phyloP scores from a whole-genome alignment of 2,888 invertebrate species.

The Sussaba pulchella region DNA sequence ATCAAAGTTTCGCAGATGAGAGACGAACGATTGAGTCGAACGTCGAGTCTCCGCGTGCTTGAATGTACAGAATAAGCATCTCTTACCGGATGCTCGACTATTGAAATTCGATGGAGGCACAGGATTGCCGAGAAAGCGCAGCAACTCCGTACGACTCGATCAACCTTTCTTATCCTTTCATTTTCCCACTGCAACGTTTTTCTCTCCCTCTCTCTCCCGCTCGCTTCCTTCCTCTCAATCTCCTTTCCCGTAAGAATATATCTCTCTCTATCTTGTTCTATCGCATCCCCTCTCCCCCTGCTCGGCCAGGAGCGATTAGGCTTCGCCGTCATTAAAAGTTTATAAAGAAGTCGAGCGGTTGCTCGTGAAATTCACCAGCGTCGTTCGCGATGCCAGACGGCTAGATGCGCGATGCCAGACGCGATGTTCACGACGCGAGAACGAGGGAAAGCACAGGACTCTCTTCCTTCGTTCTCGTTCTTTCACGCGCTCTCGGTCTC shows the following conservation, averaged over 20 bases:
- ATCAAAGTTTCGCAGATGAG: constrained; percentile 56
- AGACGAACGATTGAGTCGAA: constrained; percentile 44
- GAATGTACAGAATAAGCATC: constrained; percentile 34
- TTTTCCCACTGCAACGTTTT: constrained; percentile 34
- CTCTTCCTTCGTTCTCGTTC: neutral
- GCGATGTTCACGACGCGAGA: constrained; percentile 61
- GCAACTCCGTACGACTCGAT: constrained; percentile 62
- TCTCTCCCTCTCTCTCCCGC: constrained; percentile 33
- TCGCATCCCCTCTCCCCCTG: constrained; percentile 68
- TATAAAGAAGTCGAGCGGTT: constrained; percentile 81
- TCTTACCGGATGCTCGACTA: constrained; percentile 67
- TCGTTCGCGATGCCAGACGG: constrained; percentile 55
- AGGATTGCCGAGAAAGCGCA: constrained; percentile 73
- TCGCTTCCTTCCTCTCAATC: constrained; percentile 17
- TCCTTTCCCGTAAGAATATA: constrained; percentile 48
- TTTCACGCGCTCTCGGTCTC: neutral
- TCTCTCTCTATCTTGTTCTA: no score
- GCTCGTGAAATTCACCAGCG: constrained; percentile 74
- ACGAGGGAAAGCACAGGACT: constrained; percentile 27
- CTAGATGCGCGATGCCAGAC: constrained; percentile 54
- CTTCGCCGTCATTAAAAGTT: constrained; percentile 84
- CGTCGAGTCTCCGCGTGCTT: constrained; percentile 37
- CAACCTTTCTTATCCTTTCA: constrained; percentile 58
- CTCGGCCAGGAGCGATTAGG: constrained; percentile 79
- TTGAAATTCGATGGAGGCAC: constrained; percentile 78